Conservation (phyloP, 1,140 invertebrate genomes). For the Brachionus manjavacas region DNA sequence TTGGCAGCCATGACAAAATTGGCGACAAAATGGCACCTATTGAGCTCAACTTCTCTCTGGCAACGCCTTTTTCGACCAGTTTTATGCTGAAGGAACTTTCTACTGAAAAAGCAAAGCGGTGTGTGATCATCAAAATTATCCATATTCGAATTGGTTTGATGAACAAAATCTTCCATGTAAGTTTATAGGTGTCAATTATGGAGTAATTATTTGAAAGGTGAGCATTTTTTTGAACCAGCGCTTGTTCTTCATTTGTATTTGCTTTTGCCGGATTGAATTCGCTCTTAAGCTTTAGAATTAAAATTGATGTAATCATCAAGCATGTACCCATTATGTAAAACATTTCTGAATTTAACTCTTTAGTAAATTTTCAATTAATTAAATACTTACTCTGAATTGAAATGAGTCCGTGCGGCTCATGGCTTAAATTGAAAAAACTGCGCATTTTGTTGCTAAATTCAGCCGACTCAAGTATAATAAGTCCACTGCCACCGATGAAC, state of each 20-base stretch:
- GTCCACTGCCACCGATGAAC: background rate
- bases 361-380: no score
- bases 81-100: background rate
- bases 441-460: slow-evolving; percentile 2
- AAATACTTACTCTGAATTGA: slow-evolving; percentile 6
- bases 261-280: background rate
- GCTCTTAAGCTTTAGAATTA: background rate
- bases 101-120: background rate
- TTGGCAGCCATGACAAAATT: background rate
- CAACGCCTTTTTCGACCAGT: background rate
- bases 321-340: background rate
- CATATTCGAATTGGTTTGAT: background rate
- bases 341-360: background rate
- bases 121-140: background rate
- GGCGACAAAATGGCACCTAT: background rate
- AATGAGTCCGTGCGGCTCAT: background rate
- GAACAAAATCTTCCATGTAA: background rate
- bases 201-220: background rate
- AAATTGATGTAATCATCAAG: background rate
- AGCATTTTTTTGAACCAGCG: background rate
- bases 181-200: background rate
- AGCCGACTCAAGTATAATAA: background rate
- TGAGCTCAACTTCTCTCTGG: background rate
- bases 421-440: background rate
- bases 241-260: background rate